Base-by-base conservation (phyloP, 2,113 vertebrate species). In the Sylvilagus bachmani region DNA sequence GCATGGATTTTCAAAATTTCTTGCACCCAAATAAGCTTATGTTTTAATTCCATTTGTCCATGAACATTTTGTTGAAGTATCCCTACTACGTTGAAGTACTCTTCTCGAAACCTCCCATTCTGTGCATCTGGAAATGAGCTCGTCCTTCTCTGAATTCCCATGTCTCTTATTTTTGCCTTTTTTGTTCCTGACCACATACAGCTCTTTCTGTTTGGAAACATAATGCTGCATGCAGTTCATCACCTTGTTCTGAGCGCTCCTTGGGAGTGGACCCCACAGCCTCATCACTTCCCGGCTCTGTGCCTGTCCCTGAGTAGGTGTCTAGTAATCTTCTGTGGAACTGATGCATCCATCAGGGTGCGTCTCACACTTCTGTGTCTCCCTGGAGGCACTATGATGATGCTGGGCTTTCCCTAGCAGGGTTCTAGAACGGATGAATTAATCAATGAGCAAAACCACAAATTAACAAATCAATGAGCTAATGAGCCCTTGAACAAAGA, bases 401-500 rank as follows among this genome's bases (percentile, higher is more conserved):
- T 92, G 81, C 66, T 86, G n/a, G 53, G 38, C 17, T 67, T 94
- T 78, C 64, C 27, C 4, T 64, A 94, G 64, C 70, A 58, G 7
- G 19, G 13, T 79, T 58, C 53, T 73, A 79, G 70, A 89, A 79
- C 8, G 14, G 51, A 21, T 83, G 75, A 55, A 71, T 91, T 73
- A 55, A 64, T 91, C 92, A 70, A 19, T 79, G 79, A 82, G 19
- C 62, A 78, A 75, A 94, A 74, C 83, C 78, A 61, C 74, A 71
- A 85, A 93, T 93, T 73, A 81, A 70, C n/a, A 24, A 71, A 74
- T 88, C 80, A 24, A 79, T 89, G 38, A 89, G 25, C 51, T 86
- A 79, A 64, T 64, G 49, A 95, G 24, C n/a, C 70, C 7, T 38
- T 66, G 58, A 55, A 2, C 49, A 67, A 71, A 51, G 69, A 64